These are phyloP conservation scores for Sardina pilchardus DNA, from an alignment of 2,113 vertebrate genomes.

Conservation along the genomic window DNA sequence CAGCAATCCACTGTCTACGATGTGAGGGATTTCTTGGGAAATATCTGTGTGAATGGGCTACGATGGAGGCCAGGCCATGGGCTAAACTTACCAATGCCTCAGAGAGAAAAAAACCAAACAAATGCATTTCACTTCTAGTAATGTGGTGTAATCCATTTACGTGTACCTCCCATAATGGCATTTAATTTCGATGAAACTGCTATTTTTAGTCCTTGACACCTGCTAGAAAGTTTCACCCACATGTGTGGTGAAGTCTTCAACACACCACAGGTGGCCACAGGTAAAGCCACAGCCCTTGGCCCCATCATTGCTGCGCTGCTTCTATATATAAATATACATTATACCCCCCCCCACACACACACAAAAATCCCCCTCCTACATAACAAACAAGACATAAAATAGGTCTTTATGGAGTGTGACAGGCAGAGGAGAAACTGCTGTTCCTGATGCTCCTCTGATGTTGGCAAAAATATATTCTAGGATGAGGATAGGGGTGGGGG, in stretches of 20 bases:
- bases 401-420: constrained; percentile 37
- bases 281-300: background rate
- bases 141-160: too few relatives aligned
- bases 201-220: background rate
- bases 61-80: background rate
- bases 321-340: background rate
- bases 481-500: background rate
- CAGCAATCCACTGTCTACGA: background rate
- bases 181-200: too few relatives aligned
- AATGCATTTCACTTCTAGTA: too few relatives aligned
- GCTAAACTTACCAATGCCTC: too few relatives aligned
- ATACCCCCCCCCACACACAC: background rate
- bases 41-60: background rate
- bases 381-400: constrained; percentile 35
- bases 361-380: background rate
- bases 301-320: background rate
- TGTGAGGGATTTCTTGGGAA: background rate
- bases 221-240: background rate
- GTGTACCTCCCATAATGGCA: too few relatives aligned
- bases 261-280: background rate
- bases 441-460: constrained; percentile 41
- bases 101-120: too few relatives aligned
- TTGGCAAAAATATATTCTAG: constrained; percentile 41
- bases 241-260: background rate
- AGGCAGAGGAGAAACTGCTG: constrained; percentile 32